A percentile compares a stretch with the other conserved stretches of the same genome.
phyloP scores from a whole-genome alignment of 1,140 invertebrate species.

The Apis cerana region DNA sequence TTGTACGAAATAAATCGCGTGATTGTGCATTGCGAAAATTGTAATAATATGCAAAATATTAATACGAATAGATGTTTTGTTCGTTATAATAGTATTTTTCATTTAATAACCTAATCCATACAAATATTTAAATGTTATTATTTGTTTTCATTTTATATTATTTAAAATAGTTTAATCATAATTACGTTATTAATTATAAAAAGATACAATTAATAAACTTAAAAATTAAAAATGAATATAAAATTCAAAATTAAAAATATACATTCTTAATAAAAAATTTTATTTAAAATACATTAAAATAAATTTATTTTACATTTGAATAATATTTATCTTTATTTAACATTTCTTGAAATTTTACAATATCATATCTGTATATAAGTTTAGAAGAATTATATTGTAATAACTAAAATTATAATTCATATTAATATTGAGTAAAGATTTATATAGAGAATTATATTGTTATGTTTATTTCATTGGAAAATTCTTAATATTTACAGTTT shows the following conservation, averaged over 20 bases:
- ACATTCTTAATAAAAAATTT: slow-evolving; percentile 16
- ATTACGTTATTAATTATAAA: neutral
- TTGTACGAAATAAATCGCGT: slow-evolving; percentile 63
- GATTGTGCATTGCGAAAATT: slow-evolving; percentile 61
- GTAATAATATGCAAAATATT: slow-evolving; percentile 66
- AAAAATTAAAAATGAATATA: neutral
- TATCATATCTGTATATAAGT: too few relatives aligned
- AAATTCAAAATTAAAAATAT: neutral
- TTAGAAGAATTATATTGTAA: too few relatives aligned
- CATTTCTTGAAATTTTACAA: too few relatives aligned
- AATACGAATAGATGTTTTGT: slow-evolving; percentile 72
- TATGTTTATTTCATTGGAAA: slow-evolving; percentile 6
- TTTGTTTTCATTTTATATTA: neutral
- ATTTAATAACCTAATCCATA: neutral
- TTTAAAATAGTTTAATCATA: neutral
- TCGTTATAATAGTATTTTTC: slow-evolving; percentile 54
- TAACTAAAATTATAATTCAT: slow-evolving; percentile 1
- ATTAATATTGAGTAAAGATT: slow-evolving; percentile 10
- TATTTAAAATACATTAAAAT: neutral
- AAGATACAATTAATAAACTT: neutral
- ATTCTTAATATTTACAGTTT: neutral
- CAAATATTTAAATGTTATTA: neutral
- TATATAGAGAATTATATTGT: slow-evolving; percentile 13
- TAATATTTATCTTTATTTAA: too few relatives aligned
- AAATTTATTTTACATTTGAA: slow-evolving; percentile 20